Evolutionary conservation across 2,797 vertebrate genomes (phyloP).

Genomic region (Micromesistius poutassou): DNA sequence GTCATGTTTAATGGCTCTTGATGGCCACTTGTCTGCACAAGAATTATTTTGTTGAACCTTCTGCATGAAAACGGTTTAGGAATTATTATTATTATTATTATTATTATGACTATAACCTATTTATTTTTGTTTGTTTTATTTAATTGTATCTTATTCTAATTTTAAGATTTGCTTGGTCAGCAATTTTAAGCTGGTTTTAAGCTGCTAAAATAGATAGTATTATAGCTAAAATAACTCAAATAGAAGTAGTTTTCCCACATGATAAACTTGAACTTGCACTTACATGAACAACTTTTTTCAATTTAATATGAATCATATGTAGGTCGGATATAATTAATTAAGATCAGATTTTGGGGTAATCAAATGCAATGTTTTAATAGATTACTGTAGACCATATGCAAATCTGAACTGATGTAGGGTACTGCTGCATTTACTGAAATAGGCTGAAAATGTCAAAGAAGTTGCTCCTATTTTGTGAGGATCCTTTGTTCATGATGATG

Average conservation of each 20-base stretch:
- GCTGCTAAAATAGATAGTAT: background rate
- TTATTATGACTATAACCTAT: background rate
- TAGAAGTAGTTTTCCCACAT: background rate
- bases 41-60: slow-evolving; percentile 1
- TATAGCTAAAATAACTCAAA: background rate
- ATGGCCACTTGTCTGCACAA: background rate
- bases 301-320: slow-evolving; percentile 1
- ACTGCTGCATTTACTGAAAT: background rate
- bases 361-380: background rate
- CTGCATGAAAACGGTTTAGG: slow-evolving; percentile 2
- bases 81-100: background rate
- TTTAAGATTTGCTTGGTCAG: background rate
- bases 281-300: background rate
- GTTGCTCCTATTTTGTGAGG: background rate
- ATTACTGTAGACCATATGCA: background rate
- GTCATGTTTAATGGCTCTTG: background rate
- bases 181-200: background rate
- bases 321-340: background rate
- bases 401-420: background rate
- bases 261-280: slow-evolving; percentile 2
- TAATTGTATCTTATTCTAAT: background rate
- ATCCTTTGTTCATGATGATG: background rate
- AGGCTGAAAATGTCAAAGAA: background rate
- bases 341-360: background rate
- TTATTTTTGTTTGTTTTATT: background rate